Evolutionary conservation across 2,797 vertebrate genomes (phyloP), one percentile per base, ranked within the genome.

Genomic region (Diplodus sargus): DNA sequence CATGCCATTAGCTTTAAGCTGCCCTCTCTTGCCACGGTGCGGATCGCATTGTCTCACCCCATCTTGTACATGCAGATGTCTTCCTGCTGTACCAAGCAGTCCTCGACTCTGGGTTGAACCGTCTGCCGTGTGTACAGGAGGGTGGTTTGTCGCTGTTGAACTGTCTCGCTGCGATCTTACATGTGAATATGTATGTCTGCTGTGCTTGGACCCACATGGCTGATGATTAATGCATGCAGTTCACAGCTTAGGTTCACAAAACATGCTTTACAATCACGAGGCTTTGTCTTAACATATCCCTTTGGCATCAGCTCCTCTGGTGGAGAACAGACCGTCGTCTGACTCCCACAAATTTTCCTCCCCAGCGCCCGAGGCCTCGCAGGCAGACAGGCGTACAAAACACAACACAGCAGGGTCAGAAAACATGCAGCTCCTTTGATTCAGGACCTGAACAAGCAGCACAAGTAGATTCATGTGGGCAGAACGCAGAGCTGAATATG

Each of bases 1-100:
- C 84, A 80, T 89, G 88, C 69, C 83, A 90, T 90, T 91, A 91
- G 84, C 85, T 91, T 87, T 88, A 88, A 86, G 84, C 74, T 87
- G 81, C 73, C 84, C 74, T 82, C 79, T 81, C 76, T 71, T 74
- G 67, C 84, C 70, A 77, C 76, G 25, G 85, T 57, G 47, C 78
- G 60, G 82, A 80, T 86, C 63, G 58, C 54, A 81, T 74, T 85
- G 79, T 85, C 78, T 81, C 66, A 69, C 61, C 72, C 56, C 78
- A 77, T 87, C 81, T 65, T 92, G 75, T 76, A 84, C 62, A 80
- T 79, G 85, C 78, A 84, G 82, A 76, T 85, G 85, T 85, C 79
- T 81, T 73, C 53, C 57, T 71, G 16, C 64, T 74, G 64, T 30
- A 74, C 64, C n/a, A 51, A 47, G 53, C 62, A 78, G 20, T 73